Conservation (phyloP, 2,797 vertebrate species). For the Erpetoichthys calabaricus region DNA sequence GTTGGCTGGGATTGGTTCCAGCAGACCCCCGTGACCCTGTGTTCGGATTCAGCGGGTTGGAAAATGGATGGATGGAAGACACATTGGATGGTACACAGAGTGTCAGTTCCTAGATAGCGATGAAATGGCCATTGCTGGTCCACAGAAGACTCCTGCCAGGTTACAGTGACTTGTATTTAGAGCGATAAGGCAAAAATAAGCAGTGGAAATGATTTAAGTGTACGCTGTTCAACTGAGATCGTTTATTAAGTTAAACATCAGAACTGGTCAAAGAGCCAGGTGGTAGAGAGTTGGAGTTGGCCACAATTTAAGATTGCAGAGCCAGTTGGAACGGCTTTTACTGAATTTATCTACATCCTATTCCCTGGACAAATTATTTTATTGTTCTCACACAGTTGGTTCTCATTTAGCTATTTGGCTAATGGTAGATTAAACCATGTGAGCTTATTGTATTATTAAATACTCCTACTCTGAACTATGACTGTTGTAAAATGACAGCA, state of each 20-base stretch:
- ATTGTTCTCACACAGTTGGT: constrained; percentile 59
- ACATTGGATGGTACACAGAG: too few species aligned
- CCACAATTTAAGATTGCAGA: constrained; percentile 24
- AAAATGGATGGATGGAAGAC: too few species aligned
- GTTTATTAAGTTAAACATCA: constrained; percentile 30
- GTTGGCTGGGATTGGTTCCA: too few species aligned
- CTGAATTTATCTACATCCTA: constrained; percentile 55
- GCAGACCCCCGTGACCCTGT: too few species aligned
- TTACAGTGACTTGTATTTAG: too few species aligned
- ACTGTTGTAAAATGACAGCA: constrained; percentile 30
- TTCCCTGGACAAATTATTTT: constrained; percentile 62
- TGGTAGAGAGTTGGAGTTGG: constrained; percentile 42
- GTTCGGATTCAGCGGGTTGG: too few species aligned
- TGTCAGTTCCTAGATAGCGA: too few species aligned
- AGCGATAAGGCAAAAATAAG: background rate
- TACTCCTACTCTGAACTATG: constrained; percentile 24
- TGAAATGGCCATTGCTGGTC: too few species aligned
- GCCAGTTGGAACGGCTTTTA: constrained; percentile 54
- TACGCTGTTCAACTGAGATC: constrained; percentile 4
- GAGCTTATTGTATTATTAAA: constrained; percentile 33
- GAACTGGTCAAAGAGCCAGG: constrained; percentile 40
- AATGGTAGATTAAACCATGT: constrained; percentile 43
- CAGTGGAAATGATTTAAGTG: constrained; percentile 9
- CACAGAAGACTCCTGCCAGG: too few species aligned
- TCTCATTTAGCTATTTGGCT: constrained; percentile 50